Evolutionary conservation across 2,888 invertebrate genomes (phyloP).

Genomic region (Chironomus tentans): DNA sequence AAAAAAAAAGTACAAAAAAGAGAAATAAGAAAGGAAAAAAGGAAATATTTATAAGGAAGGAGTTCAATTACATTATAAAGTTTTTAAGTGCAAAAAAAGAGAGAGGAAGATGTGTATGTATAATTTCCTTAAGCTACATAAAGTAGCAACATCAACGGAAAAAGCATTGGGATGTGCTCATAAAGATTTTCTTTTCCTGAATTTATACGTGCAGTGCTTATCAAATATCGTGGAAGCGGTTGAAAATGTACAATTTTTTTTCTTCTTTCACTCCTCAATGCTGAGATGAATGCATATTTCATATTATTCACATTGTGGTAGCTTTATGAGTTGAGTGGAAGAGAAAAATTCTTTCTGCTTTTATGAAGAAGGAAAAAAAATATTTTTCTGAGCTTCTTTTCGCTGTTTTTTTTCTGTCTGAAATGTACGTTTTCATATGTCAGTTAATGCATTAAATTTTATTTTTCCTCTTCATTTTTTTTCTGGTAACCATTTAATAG

Average conservation of each 20-base stretch:
- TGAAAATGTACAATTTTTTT: neutral
- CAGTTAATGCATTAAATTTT: too few species aligned
- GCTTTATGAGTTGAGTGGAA: too few species aligned
- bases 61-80: constrained; percentile 16
- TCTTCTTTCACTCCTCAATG: neutral
- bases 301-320: neutral
- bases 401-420: too few species aligned
- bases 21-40: neutral
- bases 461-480: too few species aligned
- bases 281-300: neutral
- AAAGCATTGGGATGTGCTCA: neutral
- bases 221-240: neutral
- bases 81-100: neutral
- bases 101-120: neutral
- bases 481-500: too few species aligned
- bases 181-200: neutral
- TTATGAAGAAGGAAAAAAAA: too few species aligned
- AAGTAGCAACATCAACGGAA: neutral
- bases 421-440: too few species aligned
- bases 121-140: constrained; percentile 5
- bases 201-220: constrained; percentile 9
- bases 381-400: too few species aligned
- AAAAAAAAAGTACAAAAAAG: neutral
- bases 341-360: too few species aligned
- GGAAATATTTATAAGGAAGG: neutral